phyloP scores from a whole-genome alignment of 1,140 invertebrate species.

The Zeugodacus cucurbitae region DNA sequence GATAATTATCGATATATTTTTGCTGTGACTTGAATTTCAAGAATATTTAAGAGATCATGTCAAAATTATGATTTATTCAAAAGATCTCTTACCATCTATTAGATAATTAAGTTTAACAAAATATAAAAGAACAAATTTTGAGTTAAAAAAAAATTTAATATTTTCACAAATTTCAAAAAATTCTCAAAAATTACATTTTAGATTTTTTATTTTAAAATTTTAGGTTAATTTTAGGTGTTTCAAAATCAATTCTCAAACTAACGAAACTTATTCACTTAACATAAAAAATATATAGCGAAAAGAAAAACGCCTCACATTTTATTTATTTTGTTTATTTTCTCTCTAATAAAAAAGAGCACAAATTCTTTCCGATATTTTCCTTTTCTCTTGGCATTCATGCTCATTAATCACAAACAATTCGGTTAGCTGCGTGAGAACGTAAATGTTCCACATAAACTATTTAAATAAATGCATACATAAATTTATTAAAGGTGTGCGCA shows the following conservation, averaged over 20 bases:
- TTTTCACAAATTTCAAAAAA: too few species aligned
- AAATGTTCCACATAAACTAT: constrained; percentile 20
- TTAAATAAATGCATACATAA: constrained; percentile 3
- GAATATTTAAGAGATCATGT: too few species aligned
- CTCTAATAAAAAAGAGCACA: background rate
- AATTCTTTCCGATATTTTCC: background rate
- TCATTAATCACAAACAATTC: constrained; percentile 2
- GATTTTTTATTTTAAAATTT: background rate
- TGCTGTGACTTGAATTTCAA: too few species aligned
- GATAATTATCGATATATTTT: too few species aligned
- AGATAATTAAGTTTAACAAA: too few species aligned
- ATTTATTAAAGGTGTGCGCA: constrained; percentile 17
- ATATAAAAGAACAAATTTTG: too few species aligned
- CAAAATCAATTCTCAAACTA: background rate
- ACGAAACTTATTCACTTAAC: background rate
- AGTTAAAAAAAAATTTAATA: too few species aligned
- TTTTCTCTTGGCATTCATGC: background rate
- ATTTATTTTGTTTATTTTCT: background rate
- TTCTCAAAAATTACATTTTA: too few species aligned
- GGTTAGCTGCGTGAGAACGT: constrained; percentile 22
- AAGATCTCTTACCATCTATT: too few species aligned
- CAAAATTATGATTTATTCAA: too few species aligned
- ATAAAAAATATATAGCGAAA: background rate
- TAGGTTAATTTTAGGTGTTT: background rate
- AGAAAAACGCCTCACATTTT: background rate